phyloP scores from a whole-genome alignment of 2,797 vertebrate species.

The Squalus acanthias region DNA sequence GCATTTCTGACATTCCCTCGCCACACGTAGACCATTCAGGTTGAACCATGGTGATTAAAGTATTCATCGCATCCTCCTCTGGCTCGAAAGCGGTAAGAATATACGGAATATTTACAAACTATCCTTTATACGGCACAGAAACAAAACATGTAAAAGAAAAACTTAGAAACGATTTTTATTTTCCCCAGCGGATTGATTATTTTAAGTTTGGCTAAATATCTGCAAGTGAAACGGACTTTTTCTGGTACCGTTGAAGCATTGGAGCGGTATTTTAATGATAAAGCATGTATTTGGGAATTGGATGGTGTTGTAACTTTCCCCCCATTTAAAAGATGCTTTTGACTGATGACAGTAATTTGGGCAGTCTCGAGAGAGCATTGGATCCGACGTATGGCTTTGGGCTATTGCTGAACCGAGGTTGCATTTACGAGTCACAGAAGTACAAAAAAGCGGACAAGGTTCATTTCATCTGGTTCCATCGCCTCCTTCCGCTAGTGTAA shows the following conservation, averaged over 20 bases:
- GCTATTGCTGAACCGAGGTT: not conserved
- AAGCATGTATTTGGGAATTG: not conserved
- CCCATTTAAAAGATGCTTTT: not conserved
- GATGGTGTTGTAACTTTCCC: not conserved
- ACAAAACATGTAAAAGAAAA: not conserved
- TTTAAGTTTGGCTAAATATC: not conserved
- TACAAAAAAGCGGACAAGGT: no score
- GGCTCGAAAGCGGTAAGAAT: conserved; percentile 24
- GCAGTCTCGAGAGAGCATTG: not conserved
- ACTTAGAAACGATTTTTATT: not conserved
- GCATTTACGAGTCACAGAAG: not conserved
- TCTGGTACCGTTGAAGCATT: not conserved
- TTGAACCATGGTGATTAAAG: conserved; percentile 24
- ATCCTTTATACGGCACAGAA: not conserved
- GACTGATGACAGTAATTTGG: not conserved
- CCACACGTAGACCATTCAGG: not conserved
- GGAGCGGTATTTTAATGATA: not conserved
- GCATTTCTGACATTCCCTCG: not conserved
- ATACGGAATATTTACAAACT: not conserved
- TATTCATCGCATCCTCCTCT: conserved; percentile 18
- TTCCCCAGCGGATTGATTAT: not conserved
- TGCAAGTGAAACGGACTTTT: not conserved
- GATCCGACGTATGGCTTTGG: not conserved
- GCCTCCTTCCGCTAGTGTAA: not conserved
- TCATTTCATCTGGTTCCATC: not conserved